Evolutionary conservation across 2,113 vertebrate species (phyloP).

Genomic region (Ursus arctos): DNA sequence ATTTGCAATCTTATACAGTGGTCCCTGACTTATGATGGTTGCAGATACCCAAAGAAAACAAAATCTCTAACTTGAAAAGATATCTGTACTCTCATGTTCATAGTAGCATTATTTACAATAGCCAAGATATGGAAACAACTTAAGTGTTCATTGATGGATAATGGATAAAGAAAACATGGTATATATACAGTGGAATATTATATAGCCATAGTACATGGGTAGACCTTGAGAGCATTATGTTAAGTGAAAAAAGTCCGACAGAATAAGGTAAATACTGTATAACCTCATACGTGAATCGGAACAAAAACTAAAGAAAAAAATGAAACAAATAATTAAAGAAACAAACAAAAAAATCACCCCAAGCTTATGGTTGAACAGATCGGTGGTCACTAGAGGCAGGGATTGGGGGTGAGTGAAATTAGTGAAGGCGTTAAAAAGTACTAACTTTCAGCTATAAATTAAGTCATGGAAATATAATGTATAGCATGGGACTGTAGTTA

Average conservation of each 20-base stretch:
- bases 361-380: background rate
- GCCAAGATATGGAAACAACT: background rate
- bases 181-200: background rate
- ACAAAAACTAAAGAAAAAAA: background rate
- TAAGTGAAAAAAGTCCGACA: background rate
- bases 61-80: background rate
- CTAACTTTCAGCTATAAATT: background rate
- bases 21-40: background rate
- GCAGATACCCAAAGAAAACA: background rate
- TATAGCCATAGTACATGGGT: background rate
- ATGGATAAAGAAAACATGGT: background rate
- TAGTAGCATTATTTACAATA: background rate
- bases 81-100: background rate
- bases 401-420: background rate
- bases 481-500: background rate
- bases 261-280: background rate
- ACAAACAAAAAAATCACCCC: background rate
- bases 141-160: background rate
- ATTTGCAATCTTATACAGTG: background rate
- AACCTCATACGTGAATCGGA: background rate
- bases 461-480: background rate
- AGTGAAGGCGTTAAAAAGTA: background rate
- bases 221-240: background rate
- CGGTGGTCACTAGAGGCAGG: background rate
- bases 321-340: background rate